Evolutionary conservation across 2,888 invertebrate species (phyloP).

Genomic region (Pterostichus madidus): DNA sequence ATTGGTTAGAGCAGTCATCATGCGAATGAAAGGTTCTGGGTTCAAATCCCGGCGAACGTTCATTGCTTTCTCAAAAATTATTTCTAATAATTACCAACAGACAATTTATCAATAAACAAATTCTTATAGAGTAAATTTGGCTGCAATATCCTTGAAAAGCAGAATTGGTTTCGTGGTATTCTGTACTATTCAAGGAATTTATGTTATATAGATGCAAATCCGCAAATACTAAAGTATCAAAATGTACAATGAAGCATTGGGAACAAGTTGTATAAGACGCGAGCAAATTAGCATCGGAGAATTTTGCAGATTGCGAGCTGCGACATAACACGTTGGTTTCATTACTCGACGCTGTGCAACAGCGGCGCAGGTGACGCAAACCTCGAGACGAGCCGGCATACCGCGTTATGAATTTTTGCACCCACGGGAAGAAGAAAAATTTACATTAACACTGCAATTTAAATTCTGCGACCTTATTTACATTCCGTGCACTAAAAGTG

Average conservation of each 20-base stretch:
- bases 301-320: constrained; percentile 34
- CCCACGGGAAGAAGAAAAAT: constrained; percentile 61
- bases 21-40: too few relatives aligned
- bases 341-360: constrained; percentile 25
- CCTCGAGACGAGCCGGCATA: constrained; percentile 24
- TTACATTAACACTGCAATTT: constrained; percentile 65
- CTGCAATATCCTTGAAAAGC: constrained; percentile 5
- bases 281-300: constrained; percentile 26
- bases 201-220: constrained; percentile 26
- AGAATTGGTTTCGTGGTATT: constrained; percentile 39
- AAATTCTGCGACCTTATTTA: constrained; percentile 66
- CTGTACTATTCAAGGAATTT: constrained; percentile 23
- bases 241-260: constrained; percentile 11
- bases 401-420: constrained; percentile 61
- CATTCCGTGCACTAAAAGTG: constrained; percentile 63
- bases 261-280: neutral
- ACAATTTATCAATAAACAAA: too few relatives aligned
- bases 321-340: constrained; percentile 25
- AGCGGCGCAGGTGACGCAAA: constrained; percentile 27
- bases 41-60: too few relatives aligned
- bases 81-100: too few relatives aligned
- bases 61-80: too few relatives aligned
- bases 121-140: constrained; percentile 31
- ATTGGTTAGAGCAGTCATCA: too few relatives aligned
- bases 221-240: neutral